phyloP scores from a whole-genome alignment of 23 tunicate species.

The Styela clava region DNA sequence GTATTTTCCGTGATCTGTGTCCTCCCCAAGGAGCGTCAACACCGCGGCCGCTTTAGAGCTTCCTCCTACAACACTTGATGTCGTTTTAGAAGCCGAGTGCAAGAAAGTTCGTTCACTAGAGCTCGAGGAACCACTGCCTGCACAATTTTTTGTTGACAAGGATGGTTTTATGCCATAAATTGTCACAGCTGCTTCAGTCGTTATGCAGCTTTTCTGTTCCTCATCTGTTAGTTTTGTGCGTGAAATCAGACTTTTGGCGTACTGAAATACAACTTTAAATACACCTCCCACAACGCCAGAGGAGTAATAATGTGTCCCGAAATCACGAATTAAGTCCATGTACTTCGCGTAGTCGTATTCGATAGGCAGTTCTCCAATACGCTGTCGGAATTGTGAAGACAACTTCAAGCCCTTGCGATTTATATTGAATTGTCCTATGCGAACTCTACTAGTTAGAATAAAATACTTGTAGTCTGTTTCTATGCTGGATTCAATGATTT shows the following conservation, averaged over 20 bases:
- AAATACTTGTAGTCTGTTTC: not conserved
- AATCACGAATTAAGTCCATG: not conserved
- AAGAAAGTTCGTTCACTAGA: not conserved
- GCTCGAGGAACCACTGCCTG: not conserved
- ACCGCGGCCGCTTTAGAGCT: not conserved
- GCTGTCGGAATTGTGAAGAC: not conserved
- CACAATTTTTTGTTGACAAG: not conserved
- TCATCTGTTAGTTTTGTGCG: not conserved
- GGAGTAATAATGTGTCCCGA: constrained; percentile 28
- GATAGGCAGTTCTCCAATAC: not conserved
- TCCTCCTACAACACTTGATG: constrained; percentile 7
- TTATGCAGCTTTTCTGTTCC: not conserved
- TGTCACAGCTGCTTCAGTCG: not conserved
- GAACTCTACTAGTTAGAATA: not conserved
- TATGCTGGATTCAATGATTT: not conserved
- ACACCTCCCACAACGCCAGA: constrained; percentile 7
- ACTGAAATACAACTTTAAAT: constrained; percentile 12
- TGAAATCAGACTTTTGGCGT: not conserved
- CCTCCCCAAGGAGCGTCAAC: not conserved
- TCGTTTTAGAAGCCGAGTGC: not conserved
- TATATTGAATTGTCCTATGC: not conserved
- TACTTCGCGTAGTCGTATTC: constrained; percentile 19
- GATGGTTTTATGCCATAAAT: not conserved
- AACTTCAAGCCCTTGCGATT: not conserved
- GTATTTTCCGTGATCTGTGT: not conserved